Evolutionary conservation across 2,888 invertebrate genomes (phyloP), one percentile per base, ranked within the genome.

Genomic region (Epistrophella euchroma): DNA sequence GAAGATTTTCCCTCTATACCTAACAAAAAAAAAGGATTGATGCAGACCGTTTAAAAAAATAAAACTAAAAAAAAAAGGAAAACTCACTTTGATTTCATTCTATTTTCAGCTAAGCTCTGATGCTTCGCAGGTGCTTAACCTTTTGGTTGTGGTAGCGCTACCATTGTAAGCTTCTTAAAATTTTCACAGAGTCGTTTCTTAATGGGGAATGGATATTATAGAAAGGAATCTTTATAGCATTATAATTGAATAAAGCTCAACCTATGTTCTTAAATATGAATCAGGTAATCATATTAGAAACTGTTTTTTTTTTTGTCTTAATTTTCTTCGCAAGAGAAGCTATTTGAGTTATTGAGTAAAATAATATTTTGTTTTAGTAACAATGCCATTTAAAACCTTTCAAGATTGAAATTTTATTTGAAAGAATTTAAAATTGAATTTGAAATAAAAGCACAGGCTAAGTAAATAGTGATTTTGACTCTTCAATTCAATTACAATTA

Each of bases 61-160:
- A n/a, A 47, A 52, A 25, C 52, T 52, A 52, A 52, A 52, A 28
- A 52, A 28, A 19, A 22, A 50, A 22, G n/a, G 4, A 19, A 66
- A 62, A 56, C 70, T 79, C 45, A 73, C 73, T 79, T 79, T 78
- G 78, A 83, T 78, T 83, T 64, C 40, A 74, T 45, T 47, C 83
- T 73, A 60, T 62, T 73, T 79, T 60, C 13, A 66, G 58, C 66
- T 73, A n/a, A 83, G 73, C 55, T 45, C 28, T 68, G n/a, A n/a
- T n/a, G 68, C 74, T 78, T 74, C 78, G 52, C 83, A 83, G 83
- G 79, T 83, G 73, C 70, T 83, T 83, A 83, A 74, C 78, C 73
- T 70, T 62, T 52, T 74, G 47, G 60, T 56, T 70, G 43, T 40
- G 52, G 56, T 71, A 15, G 70, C n/a, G 70, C 35, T 68, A 25